Percentiles rank a stretch among this genome's conserved stretches.
Conservation (phyloP, 37 sponge, comb jelly and placozoan species). For the Sycon ciliatum region DNA sequence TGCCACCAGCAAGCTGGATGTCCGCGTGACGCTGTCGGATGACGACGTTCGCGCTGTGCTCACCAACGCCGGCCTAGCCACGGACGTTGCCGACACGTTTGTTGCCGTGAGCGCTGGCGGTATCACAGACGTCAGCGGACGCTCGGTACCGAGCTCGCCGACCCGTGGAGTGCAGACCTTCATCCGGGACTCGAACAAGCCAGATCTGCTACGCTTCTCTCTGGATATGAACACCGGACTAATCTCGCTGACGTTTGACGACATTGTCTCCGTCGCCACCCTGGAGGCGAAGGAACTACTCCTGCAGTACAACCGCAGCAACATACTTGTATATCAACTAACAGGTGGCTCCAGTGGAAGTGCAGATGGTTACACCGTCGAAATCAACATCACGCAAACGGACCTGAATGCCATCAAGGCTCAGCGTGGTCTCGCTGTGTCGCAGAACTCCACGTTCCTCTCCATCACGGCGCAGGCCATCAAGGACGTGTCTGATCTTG, state of each 20-base stretch:
- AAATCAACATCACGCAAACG: constrained; percentile 24
- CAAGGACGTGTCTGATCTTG: constrained; percentile 35
- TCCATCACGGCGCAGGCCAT: constrained; percentile 46
- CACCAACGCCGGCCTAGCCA: constrained; percentile 47
- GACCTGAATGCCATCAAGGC: constrained; percentile 75
- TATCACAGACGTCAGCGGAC: constrained; percentile 58
- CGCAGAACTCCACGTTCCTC: constrained; percentile 32
- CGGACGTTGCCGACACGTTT: constrained; percentile 29
- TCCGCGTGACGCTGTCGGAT: constrained; percentile 42
- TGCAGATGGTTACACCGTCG: neutral
- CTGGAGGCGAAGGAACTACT: constrained; percentile 48
- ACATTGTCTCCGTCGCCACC: constrained; percentile 54
- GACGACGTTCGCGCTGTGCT: constrained; percentile 56
- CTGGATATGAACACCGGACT: constrained; percentile 74
- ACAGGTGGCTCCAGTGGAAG: neutral
- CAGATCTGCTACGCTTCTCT: constrained; percentile 44
- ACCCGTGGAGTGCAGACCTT: no score
- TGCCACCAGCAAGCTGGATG: constrained; percentile 12
- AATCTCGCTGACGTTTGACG: constrained; percentile 61
- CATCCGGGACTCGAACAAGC: constrained; percentile 43
- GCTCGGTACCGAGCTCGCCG: no score
- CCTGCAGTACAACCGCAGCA: constrained; percentile 39
- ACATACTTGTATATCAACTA: neutral
- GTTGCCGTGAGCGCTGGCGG: constrained; percentile 48
- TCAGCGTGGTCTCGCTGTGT: constrained; percentile 13